Evolutionary conservation across 2,888 invertebrate genomes (phyloP).

Genomic region (Machimus rusticus): DNA sequence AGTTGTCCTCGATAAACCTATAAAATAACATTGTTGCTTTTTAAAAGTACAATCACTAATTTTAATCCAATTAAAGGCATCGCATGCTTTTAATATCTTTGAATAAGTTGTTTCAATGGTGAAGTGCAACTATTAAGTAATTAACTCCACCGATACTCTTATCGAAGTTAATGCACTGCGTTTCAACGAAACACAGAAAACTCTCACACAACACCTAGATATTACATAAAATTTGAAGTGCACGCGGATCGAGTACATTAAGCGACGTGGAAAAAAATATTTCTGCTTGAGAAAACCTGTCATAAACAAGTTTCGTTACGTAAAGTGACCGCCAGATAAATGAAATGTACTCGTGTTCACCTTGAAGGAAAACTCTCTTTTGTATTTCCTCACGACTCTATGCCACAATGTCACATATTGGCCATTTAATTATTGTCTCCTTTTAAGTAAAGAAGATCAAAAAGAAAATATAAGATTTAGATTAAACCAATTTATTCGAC

Average conservation of each 20-base stretch:
- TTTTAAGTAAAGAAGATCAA: neutral
- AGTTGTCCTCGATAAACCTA: neutral
- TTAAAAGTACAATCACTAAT: too few relatives aligned
- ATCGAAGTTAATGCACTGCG: neutral
- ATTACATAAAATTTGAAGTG: neutral
- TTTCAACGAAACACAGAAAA: neutral
- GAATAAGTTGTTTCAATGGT: neutral
- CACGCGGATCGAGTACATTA: neutral
- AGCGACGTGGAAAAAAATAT: neutral
- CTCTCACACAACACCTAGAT: neutral
- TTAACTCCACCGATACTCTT: neutral
- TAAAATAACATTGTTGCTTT: neutral
- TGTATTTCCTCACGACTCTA: neutral
- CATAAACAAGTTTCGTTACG: conserved; percentile 22
- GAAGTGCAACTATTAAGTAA: neutral
- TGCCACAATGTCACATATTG: neutral
- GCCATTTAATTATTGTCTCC: neutral
- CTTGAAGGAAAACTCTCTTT: neutral
- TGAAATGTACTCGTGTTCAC: neutral
- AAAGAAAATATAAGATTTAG: neutral
- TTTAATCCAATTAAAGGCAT: neutral
- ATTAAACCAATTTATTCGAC: neutral
- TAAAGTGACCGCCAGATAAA: conserved; percentile 23
- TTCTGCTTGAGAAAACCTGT: conserved; percentile 13
- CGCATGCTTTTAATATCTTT: neutral